phyloP scores from a whole-genome alignment of 35 echinoderm and acorn worm species.

The Eucidaris tribuloides region DNA sequence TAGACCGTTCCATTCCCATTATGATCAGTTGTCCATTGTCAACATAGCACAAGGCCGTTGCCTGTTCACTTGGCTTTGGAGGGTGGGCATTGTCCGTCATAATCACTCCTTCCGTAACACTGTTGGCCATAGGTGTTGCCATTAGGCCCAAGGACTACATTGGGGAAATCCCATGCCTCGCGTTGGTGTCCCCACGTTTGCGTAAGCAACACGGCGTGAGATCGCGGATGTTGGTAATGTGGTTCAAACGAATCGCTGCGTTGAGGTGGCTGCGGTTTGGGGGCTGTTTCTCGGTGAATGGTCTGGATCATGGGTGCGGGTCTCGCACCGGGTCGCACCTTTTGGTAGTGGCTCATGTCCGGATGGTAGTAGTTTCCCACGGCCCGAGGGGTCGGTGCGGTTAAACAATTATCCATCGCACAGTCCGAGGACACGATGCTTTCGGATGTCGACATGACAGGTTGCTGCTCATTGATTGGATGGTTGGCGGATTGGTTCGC shows the following conservation, averaged over 20 bases:
- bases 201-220: background rate
- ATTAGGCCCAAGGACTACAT: background rate
- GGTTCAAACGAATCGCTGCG: background rate
- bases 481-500: slow-evolving; percentile 36
- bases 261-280: background rate
- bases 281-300: background rate
- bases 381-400: background rate
- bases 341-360: slow-evolving; percentile 35
- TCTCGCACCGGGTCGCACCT: slow-evolving; percentile 29
- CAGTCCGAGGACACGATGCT: slow-evolving; percentile 7
- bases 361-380: slow-evolving; percentile 23
- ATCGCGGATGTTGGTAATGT: slow-evolving; percentile 14
- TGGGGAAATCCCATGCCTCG: slow-evolving; percentile 19
- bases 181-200: slow-evolving; percentile 22
- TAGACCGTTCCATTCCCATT: background rate
- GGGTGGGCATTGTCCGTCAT: slow-evolving; percentile 21
- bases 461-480: background rate
- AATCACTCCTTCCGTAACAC: slow-evolving; percentile 33
- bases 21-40: slow-evolving; percentile 12
- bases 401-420: background rate
- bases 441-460: background rate
- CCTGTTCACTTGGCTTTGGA: slow-evolving; percentile 1
- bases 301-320: slow-evolving; percentile 8
- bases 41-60: background rate
- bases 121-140: background rate